Conservation (phyloP, 2,797 vertebrate species). For the Artibeus jamaicensis region DNA sequence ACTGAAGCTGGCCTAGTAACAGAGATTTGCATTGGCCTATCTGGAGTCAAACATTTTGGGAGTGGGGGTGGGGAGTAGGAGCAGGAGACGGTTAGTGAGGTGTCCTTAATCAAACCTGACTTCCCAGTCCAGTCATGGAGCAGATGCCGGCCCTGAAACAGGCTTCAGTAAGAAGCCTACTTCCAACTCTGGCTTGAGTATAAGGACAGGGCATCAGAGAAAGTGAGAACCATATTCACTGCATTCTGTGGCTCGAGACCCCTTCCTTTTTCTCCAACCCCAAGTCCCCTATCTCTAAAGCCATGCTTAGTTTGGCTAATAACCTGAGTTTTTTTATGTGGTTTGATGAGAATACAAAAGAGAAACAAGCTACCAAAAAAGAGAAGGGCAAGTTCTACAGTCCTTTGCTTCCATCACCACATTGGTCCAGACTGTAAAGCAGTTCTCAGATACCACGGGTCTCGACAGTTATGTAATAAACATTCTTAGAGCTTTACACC, state of each 20-base stretch:
- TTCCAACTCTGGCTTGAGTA: not conserved
- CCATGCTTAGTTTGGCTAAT: not conserved
- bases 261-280: not conserved
- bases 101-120: not conserved
- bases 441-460: not conserved
- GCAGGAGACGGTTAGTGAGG: not conserved
- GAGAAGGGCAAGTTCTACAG: not conserved
- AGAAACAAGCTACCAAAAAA: slow-evolving; percentile 7
- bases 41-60: not conserved
- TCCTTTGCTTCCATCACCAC: not conserved
- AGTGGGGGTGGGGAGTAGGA: accelerated
- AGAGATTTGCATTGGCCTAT: not conserved
- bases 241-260: not conserved
- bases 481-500: not conserved
- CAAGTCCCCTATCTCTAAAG: not conserved
- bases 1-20: not conserved
- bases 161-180: not conserved
- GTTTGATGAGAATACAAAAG: not conserved
- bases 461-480: not conserved
- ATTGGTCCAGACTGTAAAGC: not conserved
- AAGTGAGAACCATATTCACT: not conserved
- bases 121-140: not conserved
- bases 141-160: not conserved
- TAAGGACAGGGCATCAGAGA: not conserved
- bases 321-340: not conserved